Percentiles rank a stretch among this genome's conserved stretches.
Evolutionary conservation across 2,888 invertebrate genomes (phyloP).

Genomic region (Philereme vetulata): DNA sequence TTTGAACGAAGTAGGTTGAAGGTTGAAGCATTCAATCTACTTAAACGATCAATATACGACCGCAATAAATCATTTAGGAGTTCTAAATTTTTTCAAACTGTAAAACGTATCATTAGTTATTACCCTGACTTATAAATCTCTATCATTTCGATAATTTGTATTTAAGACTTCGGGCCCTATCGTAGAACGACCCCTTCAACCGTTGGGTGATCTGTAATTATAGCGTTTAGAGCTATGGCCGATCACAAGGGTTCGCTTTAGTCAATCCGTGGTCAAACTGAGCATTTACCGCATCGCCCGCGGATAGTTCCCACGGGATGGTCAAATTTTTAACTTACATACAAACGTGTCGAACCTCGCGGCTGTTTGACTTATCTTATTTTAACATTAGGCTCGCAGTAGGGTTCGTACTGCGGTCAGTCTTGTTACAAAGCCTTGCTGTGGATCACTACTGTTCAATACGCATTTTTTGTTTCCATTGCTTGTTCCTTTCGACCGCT

Average conservation of each 20-base stretch:
- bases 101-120: slow-evolving; percentile 62
- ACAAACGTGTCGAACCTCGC: slow-evolving; percentile 70
- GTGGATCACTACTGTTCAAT: slow-evolving; percentile 50
- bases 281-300: slow-evolving; percentile 76
- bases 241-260: slow-evolving; percentile 64
- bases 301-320: slow-evolving; percentile 77
- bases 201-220: slow-evolving; percentile 64
- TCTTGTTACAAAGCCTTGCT: slow-evolving; percentile 68
- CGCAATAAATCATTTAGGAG: slow-evolving; percentile 48
- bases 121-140: slow-evolving; percentile 55
- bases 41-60: slow-evolving; percentile 19
- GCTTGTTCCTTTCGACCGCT: slow-evolving; percentile 41
- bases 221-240: slow-evolving; percentile 59
- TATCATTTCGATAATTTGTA: slow-evolving; percentile 65
- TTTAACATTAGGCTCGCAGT: slow-evolving; percentile 64
- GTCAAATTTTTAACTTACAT: slow-evolving; percentile 71
- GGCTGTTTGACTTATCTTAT: slow-evolving; percentile 62
- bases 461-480: slow-evolving; percentile 45
- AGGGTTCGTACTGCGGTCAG: slow-evolving; percentile 55
- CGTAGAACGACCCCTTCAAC: slow-evolving; percentile 53
- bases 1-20: no score
- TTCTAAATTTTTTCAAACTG: slow-evolving; percentile 41
- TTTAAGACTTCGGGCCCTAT: slow-evolving; percentile 41
- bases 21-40: no score
- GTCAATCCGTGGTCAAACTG: slow-evolving; percentile 78